Evolutionary conservation across 2,888 invertebrate species (phyloP).

Genomic region (Andricus quercusramuli): DNA sequence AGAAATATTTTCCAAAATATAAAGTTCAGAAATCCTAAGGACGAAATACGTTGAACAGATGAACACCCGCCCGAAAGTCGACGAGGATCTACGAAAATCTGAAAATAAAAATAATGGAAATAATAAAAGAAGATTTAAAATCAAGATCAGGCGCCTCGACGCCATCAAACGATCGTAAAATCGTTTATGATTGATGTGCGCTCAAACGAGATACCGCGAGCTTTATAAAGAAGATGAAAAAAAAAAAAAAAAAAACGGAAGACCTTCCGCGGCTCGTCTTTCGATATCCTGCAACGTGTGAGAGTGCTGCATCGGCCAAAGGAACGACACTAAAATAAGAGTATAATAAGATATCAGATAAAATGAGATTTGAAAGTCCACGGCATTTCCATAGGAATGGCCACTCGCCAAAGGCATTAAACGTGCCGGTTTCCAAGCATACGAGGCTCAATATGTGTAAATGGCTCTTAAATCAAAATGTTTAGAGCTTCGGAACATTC

Average conservation of each 20-base stretch:
- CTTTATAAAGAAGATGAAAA: background rate
- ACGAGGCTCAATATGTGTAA: slow-evolving; percentile 61
- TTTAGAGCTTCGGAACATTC: slow-evolving; percentile 57
- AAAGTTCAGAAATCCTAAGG: too few relatives aligned
- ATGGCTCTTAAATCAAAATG: slow-evolving; percentile 64
- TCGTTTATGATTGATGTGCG: slow-evolving; percentile 30
- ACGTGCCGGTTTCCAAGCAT: slow-evolving; percentile 57
- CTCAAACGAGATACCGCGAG: background rate
- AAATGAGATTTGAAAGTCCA: slow-evolving; percentile 61
- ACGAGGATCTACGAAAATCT: too few relatives aligned
- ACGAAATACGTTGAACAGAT: too few relatives aligned
- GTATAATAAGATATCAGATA: slow-evolving; percentile 63
- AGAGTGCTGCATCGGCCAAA: slow-evolving; percentile 48
- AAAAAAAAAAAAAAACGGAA: slow-evolving; percentile 45
- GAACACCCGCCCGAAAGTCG: too few relatives aligned
- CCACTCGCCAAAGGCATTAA: slow-evolving; percentile 60
- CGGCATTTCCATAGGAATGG: slow-evolving; percentile 64
- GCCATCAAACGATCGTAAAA: slow-evolving; percentile 18
- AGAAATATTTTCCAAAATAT: too few relatives aligned
- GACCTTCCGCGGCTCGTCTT: slow-evolving; percentile 44
- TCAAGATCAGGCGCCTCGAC: background rate
- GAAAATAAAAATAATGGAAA: slow-evolving; percentile 42
- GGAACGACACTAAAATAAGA: slow-evolving; percentile 55
- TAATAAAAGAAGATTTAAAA: slow-evolving; percentile 24
- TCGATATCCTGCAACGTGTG: slow-evolving; percentile 37